A percentile compares a stretch with the other conserved stretches of the same genome.
These are phyloP conservation scores for Steinernema khuongi DNA, from an alignment of 1,140 invertebrate genomes.

Conservation along the genomic window DNA sequence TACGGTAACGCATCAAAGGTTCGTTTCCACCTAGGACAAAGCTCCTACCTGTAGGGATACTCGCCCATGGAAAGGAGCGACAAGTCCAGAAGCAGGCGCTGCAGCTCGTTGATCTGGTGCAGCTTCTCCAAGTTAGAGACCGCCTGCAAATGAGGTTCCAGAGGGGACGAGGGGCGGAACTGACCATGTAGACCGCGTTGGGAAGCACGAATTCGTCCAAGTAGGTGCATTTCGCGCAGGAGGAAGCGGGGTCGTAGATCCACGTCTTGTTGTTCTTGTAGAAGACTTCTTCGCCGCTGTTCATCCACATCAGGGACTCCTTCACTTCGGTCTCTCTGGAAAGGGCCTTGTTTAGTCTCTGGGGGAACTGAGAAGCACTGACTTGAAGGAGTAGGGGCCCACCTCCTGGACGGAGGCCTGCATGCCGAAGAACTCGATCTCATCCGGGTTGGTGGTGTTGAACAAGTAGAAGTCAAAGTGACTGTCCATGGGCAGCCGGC, in stretches of 20 bases:
- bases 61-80: constrained; percentile 19
- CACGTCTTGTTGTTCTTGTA: constrained; percentile 29
- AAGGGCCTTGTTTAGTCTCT: background rate
- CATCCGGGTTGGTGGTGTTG: constrained; percentile 37
- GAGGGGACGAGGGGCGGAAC: constrained; percentile 7
- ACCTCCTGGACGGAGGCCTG: constrained; percentile 23
- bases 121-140: background rate
- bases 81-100: constrained; percentile 4
- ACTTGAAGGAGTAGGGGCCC: constrained; percentile 31
- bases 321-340: constrained; percentile 31
- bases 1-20: too few relatives aligned
- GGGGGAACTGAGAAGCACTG: constrained; percentile 16
- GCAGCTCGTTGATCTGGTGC: background rate
- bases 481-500: background rate
- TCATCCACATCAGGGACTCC: constrained; percentile 17
- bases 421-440: constrained; percentile 30
- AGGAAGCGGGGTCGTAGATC: constrained; percentile 22
- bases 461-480: constrained; percentile 34
- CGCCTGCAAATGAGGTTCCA: background rate
- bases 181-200: constrained; percentile 35
- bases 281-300: constrained; percentile 20
- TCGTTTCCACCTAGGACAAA: background rate
- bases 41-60: constrained; percentile 24
- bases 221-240: constrained; percentile 15
- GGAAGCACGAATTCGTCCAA: constrained; percentile 19